Conservation (phyloP, 2,113 vertebrate genomes). For the Fukomys damarensis region DNA sequence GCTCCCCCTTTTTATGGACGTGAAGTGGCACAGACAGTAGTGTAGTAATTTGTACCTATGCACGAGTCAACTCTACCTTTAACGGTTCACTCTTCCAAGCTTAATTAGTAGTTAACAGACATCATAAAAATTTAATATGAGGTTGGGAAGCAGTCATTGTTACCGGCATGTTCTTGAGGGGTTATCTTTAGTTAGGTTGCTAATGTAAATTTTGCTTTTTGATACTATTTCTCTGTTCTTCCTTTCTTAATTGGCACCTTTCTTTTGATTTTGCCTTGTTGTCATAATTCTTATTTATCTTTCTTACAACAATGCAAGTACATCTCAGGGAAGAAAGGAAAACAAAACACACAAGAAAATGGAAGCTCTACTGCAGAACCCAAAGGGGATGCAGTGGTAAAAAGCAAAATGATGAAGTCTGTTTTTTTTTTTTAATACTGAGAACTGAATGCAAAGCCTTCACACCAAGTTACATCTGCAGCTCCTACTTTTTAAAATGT, state of each 20-base stretch:
- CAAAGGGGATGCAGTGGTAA: background rate
- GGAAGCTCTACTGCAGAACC: background rate
- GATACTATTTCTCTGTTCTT: background rate
- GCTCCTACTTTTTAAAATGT: background rate
- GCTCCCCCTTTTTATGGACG: background rate
- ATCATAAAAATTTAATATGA: constrained; percentile 24
- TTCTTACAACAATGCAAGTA: background rate
- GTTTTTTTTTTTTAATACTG: background rate
- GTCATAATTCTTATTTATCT: constrained; percentile 36
- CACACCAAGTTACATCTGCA: background rate
- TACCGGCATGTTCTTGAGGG: background rate
- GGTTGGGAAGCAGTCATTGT: background rate
- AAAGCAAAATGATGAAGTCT: background rate
- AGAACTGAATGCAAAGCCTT: background rate
- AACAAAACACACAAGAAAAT: background rate
- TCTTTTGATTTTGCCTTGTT: background rate
- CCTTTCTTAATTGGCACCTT: background rate
- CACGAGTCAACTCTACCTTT: background rate
- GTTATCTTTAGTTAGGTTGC: background rate
- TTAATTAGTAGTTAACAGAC: background rate
- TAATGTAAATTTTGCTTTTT: background rate
- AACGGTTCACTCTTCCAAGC: constrained; percentile 1
- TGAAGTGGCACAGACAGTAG: background rate
- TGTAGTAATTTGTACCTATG: background rate
- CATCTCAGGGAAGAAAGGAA: background rate